Conservation (phyloP, 2,888 invertebrate genomes). For the Aleiodes leptofemur region DNA sequence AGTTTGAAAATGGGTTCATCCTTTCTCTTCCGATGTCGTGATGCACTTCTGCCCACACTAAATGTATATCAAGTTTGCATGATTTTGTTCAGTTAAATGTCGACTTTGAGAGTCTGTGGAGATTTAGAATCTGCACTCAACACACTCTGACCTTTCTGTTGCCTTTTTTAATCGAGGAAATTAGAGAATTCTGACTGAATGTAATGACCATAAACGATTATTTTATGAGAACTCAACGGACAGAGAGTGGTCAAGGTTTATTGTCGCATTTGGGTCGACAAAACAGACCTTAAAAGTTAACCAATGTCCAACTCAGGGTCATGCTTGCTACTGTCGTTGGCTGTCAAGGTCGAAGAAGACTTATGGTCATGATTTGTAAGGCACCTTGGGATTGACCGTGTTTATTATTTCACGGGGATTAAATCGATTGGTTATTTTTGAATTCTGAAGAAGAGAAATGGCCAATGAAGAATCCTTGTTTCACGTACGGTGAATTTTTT, state of each 20-base stretch:
- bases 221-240: slow-evolving; percentile 25
- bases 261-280: slow-evolving; percentile 59
- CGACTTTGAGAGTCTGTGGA: background rate
- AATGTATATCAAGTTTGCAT: background rate
- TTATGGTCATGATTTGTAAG: slow-evolving; percentile 14
- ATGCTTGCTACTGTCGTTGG: slow-evolving; percentile 42
- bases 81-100: background rate
- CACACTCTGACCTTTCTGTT: too few species aligned
- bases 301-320: slow-evolving; percentile 54
- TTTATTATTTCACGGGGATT: background rate
- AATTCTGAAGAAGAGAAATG: background rate
- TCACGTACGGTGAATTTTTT: too few species aligned
- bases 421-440: slow-evolving; percentile 6
- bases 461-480: too few species aligned
- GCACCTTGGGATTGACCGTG: background rate
- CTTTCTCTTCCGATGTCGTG: slow-evolving; percentile 22
- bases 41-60: background rate
- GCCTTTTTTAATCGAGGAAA: background rate
- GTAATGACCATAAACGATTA: slow-evolving; percentile 45
- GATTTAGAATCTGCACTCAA: too few species aligned
- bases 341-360: slow-evolving; percentile 48
- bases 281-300: slow-evolving; percentile 62
- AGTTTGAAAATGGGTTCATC: slow-evolving; percentile 30
- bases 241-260: slow-evolving; percentile 68
- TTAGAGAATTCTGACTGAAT: too few species aligned